Conservation (phyloP, 2,113 vertebrate genomes). For the Vanacampus margaritifer region DNA sequence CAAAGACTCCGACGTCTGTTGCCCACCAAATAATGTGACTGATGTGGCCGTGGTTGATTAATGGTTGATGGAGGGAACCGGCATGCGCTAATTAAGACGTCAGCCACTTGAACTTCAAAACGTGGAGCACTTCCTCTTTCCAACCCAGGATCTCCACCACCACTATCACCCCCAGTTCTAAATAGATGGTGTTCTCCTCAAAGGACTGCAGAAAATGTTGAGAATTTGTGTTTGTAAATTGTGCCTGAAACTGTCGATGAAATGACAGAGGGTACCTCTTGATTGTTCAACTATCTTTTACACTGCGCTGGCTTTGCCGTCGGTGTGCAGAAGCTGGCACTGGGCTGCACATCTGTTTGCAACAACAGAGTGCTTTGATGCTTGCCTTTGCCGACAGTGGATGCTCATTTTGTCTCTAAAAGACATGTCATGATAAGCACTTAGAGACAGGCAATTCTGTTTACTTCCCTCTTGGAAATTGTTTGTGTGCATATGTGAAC, state of each 20-base stretch:
- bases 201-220: constrained; percentile 3
- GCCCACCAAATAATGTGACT: constrained; percentile 43
- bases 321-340: constrained; percentile 32
- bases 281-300: constrained; percentile 42
- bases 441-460: constrained; percentile 5
- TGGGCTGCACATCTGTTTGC: constrained; percentile 46
- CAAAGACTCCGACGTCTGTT: constrained; percentile 42
- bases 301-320: constrained; percentile 29
- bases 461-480: constrained; percentile 7
- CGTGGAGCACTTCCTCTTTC: constrained; percentile 39
- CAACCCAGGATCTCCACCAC: constrained; percentile 15
- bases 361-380: constrained; percentile 42
- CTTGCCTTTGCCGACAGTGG: constrained; percentile 21
- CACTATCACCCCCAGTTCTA: constrained; percentile 25
- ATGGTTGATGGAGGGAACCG: constrained; percentile 52
- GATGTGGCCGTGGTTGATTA: constrained; percentile 39
- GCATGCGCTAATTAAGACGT: constrained; percentile 47
- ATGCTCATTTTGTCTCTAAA: constrained; percentile 28
- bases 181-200: constrained; percentile 53
- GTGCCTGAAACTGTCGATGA: not conserved
- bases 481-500: not conserved
- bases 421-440: constrained; percentile 10
- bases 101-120: constrained; percentile 67
- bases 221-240: not conserved
- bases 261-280: constrained; percentile 34